Conservation (phyloP, 2,888 invertebrate species). For the Germaria angustata region DNA sequence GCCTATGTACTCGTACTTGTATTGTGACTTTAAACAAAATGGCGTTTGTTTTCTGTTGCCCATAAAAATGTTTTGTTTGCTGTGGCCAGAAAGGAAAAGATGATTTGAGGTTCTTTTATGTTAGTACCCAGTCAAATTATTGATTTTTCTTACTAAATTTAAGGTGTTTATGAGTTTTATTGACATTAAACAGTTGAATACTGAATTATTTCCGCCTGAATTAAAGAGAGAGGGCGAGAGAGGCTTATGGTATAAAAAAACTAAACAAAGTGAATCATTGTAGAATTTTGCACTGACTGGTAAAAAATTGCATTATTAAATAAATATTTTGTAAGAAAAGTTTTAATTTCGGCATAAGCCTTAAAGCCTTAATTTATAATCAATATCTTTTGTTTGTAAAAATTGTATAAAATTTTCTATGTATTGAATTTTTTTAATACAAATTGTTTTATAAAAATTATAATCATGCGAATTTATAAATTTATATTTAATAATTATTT, state of each 20-base stretch:
- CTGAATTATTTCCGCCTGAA: background rate
- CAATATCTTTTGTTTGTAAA: too few species aligned
- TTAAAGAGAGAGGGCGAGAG: too few species aligned
- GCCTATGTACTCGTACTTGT: constrained; percentile 10
- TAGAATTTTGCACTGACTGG: background rate
- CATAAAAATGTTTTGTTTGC: constrained; percentile 42
- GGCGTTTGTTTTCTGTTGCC: constrained; percentile 58
- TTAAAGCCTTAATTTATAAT: too few species aligned
- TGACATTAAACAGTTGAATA: constrained; percentile 28
- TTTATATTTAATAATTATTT: too few species aligned
- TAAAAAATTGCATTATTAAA: background rate
- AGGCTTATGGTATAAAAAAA: too few species aligned
- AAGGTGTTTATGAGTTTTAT: constrained; percentile 59
- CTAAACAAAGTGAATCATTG: background rate
- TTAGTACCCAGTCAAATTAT: constrained; percentile 63
- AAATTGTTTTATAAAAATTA: too few species aligned
- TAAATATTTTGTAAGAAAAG: background rate
- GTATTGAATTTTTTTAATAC: too few species aligned
- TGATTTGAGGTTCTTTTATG: constrained; percentile 62
- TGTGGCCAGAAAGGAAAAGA: constrained; percentile 55
- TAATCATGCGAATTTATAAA: too few species aligned
- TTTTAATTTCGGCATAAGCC: too few species aligned
- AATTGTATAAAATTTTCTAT: too few species aligned
- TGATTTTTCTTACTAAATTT: constrained; percentile 54
- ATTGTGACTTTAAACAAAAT: constrained; percentile 63